phyloP scores from a whole-genome alignment of 2,888 invertebrate genomes.

The Sclerodermus sp. region DNA sequence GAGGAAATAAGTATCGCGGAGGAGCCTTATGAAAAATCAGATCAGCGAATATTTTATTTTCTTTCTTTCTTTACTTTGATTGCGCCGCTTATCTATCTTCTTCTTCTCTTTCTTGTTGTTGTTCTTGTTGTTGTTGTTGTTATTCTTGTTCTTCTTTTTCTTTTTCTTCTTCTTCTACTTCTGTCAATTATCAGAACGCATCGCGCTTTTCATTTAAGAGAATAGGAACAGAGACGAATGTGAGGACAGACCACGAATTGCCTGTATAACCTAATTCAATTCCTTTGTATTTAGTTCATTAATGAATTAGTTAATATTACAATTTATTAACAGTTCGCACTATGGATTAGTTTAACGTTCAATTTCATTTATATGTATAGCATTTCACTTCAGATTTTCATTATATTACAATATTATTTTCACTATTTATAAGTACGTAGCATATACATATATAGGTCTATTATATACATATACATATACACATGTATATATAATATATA shows the following conservation, averaged over 20 bases:
- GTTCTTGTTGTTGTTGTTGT: no score
- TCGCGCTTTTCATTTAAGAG: conserved; percentile 6
- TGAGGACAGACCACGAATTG: conserved; percentile 46
- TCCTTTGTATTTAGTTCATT: conserved; percentile 54
- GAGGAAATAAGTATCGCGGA: no score
- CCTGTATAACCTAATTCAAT: conserved; percentile 55
- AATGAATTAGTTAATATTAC: conserved; percentile 50
- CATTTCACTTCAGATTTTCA: conserved; percentile 27
- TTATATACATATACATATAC: conserved; percentile 11
- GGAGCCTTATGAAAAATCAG: no score
- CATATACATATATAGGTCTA: conserved; percentile 17
- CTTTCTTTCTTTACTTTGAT: no score
- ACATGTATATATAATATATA: conserved; percentile 12
- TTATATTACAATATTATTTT: conserved; percentile 37
- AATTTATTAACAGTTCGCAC: conserved; percentile 51
- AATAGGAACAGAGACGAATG: conserved; percentile 48
- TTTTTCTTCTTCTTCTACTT: conserved; percentile 10
- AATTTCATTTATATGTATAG: conserved; percentile 24
- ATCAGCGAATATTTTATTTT: no score
- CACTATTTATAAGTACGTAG: conserved; percentile 21
- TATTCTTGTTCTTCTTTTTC: conserved; percentile 13
- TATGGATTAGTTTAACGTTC: conserved; percentile 43
- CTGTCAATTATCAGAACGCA: conserved; percentile 14
- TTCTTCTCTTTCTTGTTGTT: no score
- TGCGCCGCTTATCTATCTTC: no score